These are phyloP conservation scores for Sebastes kiyomatsui DNA, from an alignment of 2,797 vertebrate species.

Conservation along the genomic window DNA sequence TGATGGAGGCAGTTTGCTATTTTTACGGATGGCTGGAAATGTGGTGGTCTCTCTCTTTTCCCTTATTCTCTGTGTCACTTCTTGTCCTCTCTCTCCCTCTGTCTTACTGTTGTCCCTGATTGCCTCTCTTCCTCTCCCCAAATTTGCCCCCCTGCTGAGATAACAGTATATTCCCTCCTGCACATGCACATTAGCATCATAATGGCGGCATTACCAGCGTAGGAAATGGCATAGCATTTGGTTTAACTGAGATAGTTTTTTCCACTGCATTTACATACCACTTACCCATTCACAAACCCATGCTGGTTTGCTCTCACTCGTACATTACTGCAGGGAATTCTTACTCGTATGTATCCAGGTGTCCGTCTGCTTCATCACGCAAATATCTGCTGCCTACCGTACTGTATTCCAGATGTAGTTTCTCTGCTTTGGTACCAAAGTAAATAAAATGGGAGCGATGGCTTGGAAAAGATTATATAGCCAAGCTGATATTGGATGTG, in stretches of 20 bases:
- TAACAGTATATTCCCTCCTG: conserved; percentile 59
- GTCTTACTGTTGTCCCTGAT: conserved; percentile 29
- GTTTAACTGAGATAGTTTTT: conserved; percentile 51
- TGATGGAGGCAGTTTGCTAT: conserved; percentile 78
- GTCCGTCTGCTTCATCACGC: conserved; percentile 31
- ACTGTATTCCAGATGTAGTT: conserved; percentile 34
- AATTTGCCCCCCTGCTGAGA: conserved; percentile 43
- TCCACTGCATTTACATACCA: conserved; percentile 64
- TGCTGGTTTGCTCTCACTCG: conserved; percentile 53
- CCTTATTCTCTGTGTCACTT: conserved; percentile 29
- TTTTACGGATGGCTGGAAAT: conserved; percentile 76
- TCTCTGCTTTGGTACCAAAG: conserved; percentile 14
- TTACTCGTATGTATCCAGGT: conserved; percentile 36
- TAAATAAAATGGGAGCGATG: conserved; percentile 16
- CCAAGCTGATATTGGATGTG: conserved; percentile 3
- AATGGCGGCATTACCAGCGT: conserved; percentile 64
- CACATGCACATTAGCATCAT: conserved; percentile 70
- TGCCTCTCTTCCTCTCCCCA: background rate
- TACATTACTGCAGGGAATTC: conserved; percentile 29
- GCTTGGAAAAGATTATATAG: background rate
- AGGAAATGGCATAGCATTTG: conserved; percentile 66
- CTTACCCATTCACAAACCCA: conserved; percentile 55
- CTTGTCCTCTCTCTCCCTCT: conserved; percentile 27
- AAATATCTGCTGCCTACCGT: conserved; percentile 23
- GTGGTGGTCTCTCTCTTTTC: conserved; percentile 33